phyloP scores from a whole-genome alignment of 1,140 invertebrate genomes.

The Temnothorax nylanderi region DNA sequence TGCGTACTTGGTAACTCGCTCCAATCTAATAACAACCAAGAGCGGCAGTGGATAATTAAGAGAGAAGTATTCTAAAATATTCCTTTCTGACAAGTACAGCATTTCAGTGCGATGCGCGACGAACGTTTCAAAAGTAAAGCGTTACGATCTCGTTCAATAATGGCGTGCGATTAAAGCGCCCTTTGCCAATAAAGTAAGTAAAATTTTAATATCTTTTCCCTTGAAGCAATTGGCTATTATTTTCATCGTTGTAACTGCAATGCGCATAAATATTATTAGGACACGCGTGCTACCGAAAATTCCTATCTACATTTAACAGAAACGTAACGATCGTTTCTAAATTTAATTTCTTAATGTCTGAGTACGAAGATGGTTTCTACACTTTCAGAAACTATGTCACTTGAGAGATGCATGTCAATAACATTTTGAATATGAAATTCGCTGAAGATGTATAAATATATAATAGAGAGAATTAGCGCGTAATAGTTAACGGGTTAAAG shows the following conservation, averaged over 20 bases:
- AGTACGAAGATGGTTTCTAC: background rate
- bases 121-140: conserved; percentile 5
- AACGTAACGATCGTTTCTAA: background rate
- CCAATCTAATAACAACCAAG: conserved; percentile 53
- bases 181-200: background rate
- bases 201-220: background rate
- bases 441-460: background rate
- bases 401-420: background rate
- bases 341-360: background rate
- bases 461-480: background rate
- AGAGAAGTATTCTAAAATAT: conserved; percentile 50
- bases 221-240: background rate
- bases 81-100: conserved; percentile 22
- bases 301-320: background rate
- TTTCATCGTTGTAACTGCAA: background rate
- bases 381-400: background rate
- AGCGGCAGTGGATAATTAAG: conserved; percentile 43
- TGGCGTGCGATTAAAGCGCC: conserved; percentile 2
- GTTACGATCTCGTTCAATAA: conserved; percentile 36
- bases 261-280: background rate
- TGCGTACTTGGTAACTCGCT: conserved; percentile 49
- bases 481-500: conserved; percentile 8
- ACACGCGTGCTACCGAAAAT: background rate
- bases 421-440: background rate
- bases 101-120: conserved; percentile 23